Percentiles rank a stretch among this genome's conserved stretches.
These are phyloP conservation scores for Melanitta fusca DNA, from an alignment of 2,797 vertebrate genomes.

Conservation along the genomic window DNA sequence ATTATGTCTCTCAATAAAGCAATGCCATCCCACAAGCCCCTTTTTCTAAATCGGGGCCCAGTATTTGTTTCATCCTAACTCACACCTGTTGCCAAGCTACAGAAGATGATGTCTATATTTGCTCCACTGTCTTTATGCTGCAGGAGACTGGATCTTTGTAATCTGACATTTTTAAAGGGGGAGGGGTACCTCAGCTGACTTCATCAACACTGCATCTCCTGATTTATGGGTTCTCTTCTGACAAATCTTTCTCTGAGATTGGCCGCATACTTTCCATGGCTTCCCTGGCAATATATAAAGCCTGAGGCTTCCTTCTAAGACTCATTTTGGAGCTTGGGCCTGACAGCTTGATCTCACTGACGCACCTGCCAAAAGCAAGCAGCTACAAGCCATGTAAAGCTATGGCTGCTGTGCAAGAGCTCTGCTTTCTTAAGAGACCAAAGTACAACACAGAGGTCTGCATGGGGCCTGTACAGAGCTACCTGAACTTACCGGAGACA, in stretches of 20 bases:
- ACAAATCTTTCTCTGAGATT: not conserved
- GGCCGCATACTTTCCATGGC: rapidly evolving
- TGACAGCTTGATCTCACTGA: not conserved
- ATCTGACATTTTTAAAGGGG: rapidly evolving
- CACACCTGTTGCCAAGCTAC: not conserved
- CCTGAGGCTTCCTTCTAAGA: not conserved
- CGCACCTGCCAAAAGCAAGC: not conserved
- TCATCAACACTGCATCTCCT: not conserved
- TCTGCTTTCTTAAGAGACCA: not conserved
- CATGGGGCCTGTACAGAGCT: rapidly evolving
- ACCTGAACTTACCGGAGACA: not conserved
- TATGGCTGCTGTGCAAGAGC: not conserved
- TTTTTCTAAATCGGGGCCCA: not conserved
- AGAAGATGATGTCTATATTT: not conserved
- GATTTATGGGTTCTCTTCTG: not conserved
- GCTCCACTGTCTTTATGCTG: not conserved
- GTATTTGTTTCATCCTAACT: not conserved
- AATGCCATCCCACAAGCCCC: not conserved
- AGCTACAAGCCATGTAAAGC: not conserved
- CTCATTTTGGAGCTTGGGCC: not conserved
- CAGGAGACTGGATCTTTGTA: not conserved
- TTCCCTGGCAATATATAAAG: not conserved
- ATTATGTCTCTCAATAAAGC: not conserved
- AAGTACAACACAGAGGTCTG: not conserved
- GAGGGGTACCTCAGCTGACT: not conserved